A percentile compares a stretch with the other conserved stretches of the same genome.
Evolutionary conservation across 2,888 invertebrate genomes (phyloP).

Genomic region (Drosophila quinaria): DNA sequence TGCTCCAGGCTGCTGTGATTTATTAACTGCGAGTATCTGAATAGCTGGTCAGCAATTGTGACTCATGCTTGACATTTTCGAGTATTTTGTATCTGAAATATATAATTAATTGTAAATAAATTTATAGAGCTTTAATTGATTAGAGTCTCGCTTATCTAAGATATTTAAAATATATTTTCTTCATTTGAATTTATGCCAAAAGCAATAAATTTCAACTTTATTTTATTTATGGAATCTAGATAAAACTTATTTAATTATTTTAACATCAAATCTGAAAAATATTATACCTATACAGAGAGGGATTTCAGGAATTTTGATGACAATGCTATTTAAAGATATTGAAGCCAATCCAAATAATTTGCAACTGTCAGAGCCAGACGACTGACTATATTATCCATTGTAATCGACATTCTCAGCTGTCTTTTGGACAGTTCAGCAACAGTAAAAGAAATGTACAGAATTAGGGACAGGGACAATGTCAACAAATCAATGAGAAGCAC

Average conservation of each 20-base stretch:
- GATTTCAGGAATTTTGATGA: too few relatives aligned
- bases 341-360: not conserved
- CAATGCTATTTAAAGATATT: not conserved
- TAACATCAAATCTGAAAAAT: too few relatives aligned
- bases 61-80: slow-evolving; percentile 8
- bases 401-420: not conserved
- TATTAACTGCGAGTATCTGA: slow-evolving; percentile 37
- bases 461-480: slow-evolving; percentile 58
- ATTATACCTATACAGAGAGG: too few relatives aligned
- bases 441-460: too few relatives aligned
- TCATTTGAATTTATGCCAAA: too few relatives aligned
- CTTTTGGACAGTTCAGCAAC: not conserved
- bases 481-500: slow-evolving; percentile 77
- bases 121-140: slow-evolving; percentile 10
- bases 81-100: not conserved
- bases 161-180: not conserved
- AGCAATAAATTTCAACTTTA: too few relatives aligned
- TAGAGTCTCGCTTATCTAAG: not conserved
- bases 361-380: slow-evolving; percentile 10
- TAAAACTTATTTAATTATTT: too few relatives aligned
- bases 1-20: slow-evolving; percentile 51
- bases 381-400: not conserved
- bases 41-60: slow-evolving; percentile 7
- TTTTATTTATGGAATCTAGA: too few relatives aligned
- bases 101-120: not conserved